phyloP scores from a whole-genome alignment of 2,888 invertebrate species.

The Zygogramma bicolorata region DNA sequence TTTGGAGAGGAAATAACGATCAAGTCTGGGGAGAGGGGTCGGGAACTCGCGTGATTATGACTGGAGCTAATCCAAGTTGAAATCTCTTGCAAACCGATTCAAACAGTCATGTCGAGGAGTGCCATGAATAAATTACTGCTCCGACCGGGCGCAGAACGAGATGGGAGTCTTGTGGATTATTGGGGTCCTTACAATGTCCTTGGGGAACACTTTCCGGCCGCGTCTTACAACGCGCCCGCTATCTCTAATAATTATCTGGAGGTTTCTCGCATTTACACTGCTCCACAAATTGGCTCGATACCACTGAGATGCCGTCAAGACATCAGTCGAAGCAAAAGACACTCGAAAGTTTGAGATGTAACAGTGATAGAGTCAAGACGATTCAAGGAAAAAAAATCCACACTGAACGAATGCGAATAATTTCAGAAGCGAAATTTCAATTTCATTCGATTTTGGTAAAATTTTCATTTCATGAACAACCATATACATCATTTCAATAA shows the following conservation, averaged over 20 bases:
- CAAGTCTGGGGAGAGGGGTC: slow-evolving; percentile 5
- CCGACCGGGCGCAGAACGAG: slow-evolving; percentile 58
- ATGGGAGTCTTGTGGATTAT: slow-evolving; percentile 63
- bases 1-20: slow-evolving; percentile 44
- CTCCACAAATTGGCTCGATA: background rate
- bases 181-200: slow-evolving; percentile 58
- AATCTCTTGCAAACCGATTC: slow-evolving; percentile 65
- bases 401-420: no score
- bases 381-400: no score
- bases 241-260: slow-evolving; percentile 37
- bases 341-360: no score
- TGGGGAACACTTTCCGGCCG: slow-evolving; percentile 63
- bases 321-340: no score
- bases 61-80: slow-evolving; percentile 65
- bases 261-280: slow-evolving; percentile 20
- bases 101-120: slow-evolving; percentile 64
- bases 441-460: no score
- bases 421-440: no score
- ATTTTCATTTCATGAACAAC: no score
- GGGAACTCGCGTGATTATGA: slow-evolving; percentile 60
- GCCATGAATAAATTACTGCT: slow-evolving; percentile 66
- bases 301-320: no score
- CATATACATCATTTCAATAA: no score
- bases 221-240: slow-evolving; percentile 62
- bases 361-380: no score